A percentile compares a stretch with the other conserved stretches of the same genome.
These are phyloP conservation scores for Noctua comes DNA, from an alignment of 2,888 invertebrate species.

Conservation along the genomic window DNA sequence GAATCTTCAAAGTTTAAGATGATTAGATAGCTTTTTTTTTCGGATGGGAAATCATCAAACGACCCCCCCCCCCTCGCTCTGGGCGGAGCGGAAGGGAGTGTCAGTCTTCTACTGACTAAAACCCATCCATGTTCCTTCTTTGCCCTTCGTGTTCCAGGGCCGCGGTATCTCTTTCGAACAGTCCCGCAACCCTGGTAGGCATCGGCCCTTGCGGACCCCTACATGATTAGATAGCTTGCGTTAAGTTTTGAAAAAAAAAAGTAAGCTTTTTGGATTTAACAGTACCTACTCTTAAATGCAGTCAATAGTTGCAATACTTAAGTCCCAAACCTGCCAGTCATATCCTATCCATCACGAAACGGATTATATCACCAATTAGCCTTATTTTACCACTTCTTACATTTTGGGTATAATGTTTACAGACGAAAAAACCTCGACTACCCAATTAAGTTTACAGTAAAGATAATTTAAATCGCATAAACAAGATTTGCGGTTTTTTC, in stretches of 20 bases:
- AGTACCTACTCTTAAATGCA: neutral
- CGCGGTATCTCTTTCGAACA: too few relatives aligned
- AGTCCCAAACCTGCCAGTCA: slow-evolving; percentile 20
- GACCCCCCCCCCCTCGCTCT: too few relatives aligned
- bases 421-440: slow-evolving; percentile 33
- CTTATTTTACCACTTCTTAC: slow-evolving; percentile 5
- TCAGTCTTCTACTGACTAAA: too few relatives aligned
- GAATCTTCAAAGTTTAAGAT: neutral
- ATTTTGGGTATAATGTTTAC: slow-evolving; percentile 39
- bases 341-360: slow-evolving; percentile 2
- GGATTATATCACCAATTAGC: slow-evolving; percentile 18
- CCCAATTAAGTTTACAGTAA: slow-evolving; percentile 61
- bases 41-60: too few relatives aligned
- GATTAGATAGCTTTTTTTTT: neutral
- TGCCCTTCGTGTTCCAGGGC: too few relatives aligned
- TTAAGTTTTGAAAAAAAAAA: neutral
- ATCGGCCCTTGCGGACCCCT: too few relatives aligned
- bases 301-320: neutral
- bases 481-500: slow-evolving; percentile 54
- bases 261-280: neutral
- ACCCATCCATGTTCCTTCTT: too few relatives aligned
- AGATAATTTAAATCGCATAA: slow-evolving; percentile 63
- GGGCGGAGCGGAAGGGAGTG: too few relatives aligned
- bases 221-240: neutral
- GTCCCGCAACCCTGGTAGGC: too few relatives aligned